Conservation (phyloP, 2,113 vertebrate species). For the Ondatra zibethicus region DNA sequence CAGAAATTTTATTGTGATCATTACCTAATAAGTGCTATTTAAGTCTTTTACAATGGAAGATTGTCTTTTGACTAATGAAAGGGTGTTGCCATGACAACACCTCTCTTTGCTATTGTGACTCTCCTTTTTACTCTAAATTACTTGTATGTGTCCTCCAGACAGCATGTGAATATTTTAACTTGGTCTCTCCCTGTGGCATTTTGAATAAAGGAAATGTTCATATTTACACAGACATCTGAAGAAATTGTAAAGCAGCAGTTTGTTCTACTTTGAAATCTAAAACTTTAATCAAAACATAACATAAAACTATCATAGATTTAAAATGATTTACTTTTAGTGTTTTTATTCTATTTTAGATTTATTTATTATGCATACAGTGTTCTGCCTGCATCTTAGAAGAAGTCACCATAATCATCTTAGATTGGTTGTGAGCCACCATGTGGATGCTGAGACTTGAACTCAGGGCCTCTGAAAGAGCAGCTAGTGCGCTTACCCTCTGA, state of each 20-base stretch:
- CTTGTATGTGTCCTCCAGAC: background rate
- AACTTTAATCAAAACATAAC: background rate
- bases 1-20: background rate
- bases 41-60: conserved; percentile 9
- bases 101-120: conserved; percentile 8
- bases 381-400: too few species aligned
- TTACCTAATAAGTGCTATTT: conserved; percentile 12
- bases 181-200: conserved; percentile 29
- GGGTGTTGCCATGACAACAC: background rate
- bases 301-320: background rate
- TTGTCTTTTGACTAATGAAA: conserved; percentile 35
- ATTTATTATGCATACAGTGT: too few species aligned
- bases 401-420: too few species aligned
- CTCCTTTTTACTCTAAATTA: conserved; percentile 43
- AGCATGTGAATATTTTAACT: conserved; percentile 35
- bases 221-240: conserved; percentile 21
- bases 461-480: too few species aligned
- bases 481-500: too few species aligned
- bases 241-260: conserved; percentile 1
- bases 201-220: conserved; percentile 2
- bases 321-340: background rate
- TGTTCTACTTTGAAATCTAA: background rate
- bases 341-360: background rate
- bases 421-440: too few species aligned
- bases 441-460: too few species aligned